A percentile compares a stretch with the other conserved stretches of the same genome.
These are phyloP conservation scores for Belgica antarctica DNA, from an alignment of 2,888 invertebrate species.

Conservation along the genomic window DNA sequence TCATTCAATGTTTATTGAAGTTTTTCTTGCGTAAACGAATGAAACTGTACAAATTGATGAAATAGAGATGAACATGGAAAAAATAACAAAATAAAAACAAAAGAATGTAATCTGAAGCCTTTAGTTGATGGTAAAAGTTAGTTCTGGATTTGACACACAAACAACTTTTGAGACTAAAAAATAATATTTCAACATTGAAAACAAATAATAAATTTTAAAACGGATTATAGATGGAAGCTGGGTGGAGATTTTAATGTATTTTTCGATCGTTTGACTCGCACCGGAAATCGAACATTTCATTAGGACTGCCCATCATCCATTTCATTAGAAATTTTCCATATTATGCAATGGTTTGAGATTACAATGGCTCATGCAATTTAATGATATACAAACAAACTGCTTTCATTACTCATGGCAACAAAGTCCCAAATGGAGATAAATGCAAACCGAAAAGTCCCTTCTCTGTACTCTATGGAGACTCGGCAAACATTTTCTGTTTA, in stretches of 20 bases:
- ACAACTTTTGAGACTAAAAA: background rate
- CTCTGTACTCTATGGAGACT: no score
- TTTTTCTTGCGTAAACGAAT: slow-evolving; percentile 25
- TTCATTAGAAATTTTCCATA: slow-evolving; percentile 28
- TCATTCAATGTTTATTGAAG: slow-evolving; percentile 18
- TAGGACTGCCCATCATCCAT: no score
- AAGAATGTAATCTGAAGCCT: slow-evolving; percentile 6
- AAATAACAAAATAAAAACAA: background rate
- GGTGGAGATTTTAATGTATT: slow-evolving; percentile 21
- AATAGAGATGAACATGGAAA: slow-evolving; percentile 8
- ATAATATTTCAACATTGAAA: slow-evolving; percentile 1
- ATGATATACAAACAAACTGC: slow-evolving; percentile 39
- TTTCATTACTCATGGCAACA: slow-evolving; percentile 28
- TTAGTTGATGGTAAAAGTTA: slow-evolving; percentile 18
- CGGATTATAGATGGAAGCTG: slow-evolving; percentile 12
- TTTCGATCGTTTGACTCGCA: slow-evolving; percentile 8
- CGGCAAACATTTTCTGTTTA: no score
- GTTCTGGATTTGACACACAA: background rate
- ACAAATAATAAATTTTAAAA: slow-evolving; percentile 27
- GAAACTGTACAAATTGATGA: slow-evolving; percentile 33
- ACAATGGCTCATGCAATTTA: slow-evolving; percentile 32
- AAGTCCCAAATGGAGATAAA: slow-evolving; percentile 37
- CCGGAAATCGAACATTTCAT: no score
- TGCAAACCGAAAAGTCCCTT: background rate
- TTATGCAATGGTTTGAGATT: slow-evolving; percentile 39